Evolutionary conservation across 2,113 vertebrate genomes (phyloP).

Genomic region (Cranoglanis bouderius): DNA sequence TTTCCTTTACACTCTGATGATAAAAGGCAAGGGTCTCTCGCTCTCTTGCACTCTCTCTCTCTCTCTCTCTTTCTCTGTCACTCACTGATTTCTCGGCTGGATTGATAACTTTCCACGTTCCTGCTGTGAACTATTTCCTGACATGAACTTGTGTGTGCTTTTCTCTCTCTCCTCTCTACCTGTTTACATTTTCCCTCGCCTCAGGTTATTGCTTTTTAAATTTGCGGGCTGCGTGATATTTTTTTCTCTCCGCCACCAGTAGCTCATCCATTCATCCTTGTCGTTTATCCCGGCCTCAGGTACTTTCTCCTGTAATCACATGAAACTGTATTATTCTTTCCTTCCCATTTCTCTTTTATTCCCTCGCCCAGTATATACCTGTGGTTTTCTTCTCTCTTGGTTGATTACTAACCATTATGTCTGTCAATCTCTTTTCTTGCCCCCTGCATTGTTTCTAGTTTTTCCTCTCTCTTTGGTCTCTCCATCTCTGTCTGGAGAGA

Average conservation of each 20-base stretch:
- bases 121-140: slow-evolving; percentile 48
- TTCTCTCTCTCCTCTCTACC: background rate
- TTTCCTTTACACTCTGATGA: slow-evolving; percentile 1
- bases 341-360: slow-evolving; percentile 29
- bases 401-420: background rate
- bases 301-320: slow-evolving; percentile 31
- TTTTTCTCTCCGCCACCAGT: slow-evolving; percentile 19
- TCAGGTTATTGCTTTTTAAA: slow-evolving; percentile 45
- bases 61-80: slow-evolving; percentile 41
- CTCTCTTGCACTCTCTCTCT: slow-evolving; percentile 24
- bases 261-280: slow-evolving; percentile 28
- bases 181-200: slow-evolving; percentile 22
- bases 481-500: slow-evolving; percentile 54
- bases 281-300: slow-evolving; percentile 37
- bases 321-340: slow-evolving; percentile 29
- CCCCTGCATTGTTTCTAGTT: slow-evolving; percentile 62
- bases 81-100: slow-evolving; percentile 31
- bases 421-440: background rate
- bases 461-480: slow-evolving; percentile 45
- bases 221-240: slow-evolving; percentile 40
- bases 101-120: slow-evolving; percentile 51
- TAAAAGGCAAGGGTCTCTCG: background rate
- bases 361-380: slow-evolving; percentile 32
- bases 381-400: background rate
- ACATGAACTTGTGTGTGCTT: slow-evolving; percentile 45